Percentiles rank a stretch among this genome's conserved stretches.
These are phyloP conservation scores for Synaphobranchus kaupii DNA, from an alignment of 2,797 vertebrate genomes.

Conservation along the genomic window DNA sequence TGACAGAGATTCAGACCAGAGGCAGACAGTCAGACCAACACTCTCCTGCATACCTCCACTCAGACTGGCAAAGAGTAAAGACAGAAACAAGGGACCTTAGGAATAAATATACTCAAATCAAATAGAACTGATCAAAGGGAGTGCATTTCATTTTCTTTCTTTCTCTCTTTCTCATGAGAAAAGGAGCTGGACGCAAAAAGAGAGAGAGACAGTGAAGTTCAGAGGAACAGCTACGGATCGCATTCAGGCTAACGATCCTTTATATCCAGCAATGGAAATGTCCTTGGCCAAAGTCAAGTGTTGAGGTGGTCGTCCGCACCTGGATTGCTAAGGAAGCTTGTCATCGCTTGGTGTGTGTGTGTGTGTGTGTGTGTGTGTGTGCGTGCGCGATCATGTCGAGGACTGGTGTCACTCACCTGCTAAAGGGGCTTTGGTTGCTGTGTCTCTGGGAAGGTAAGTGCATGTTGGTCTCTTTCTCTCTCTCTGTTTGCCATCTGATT, in stretches of 20 bases:
- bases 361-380: not conserved
- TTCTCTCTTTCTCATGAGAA: not conserved
- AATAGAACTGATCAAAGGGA: conserved; percentile 22
- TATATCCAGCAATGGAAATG: conserved; percentile 7
- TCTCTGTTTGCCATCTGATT: not conserved
- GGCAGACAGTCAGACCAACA: conserved; percentile 1
- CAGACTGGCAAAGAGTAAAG: conserved; percentile 27
- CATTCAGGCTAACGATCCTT: too few species aligned
- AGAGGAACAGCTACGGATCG: not conserved
- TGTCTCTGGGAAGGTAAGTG: conserved; percentile 73
- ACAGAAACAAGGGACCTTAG: conserved; percentile 17
- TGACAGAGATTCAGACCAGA: conserved; percentile 14
- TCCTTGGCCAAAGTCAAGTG: conserved; percentile 37
- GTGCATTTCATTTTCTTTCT: conserved; percentile 23
- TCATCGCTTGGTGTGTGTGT: conserved; percentile 32
- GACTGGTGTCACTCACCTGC: conserved; percentile 65
- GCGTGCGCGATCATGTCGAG: conserved; percentile 63
- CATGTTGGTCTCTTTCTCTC: conserved; percentile 18
- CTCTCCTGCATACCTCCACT: conserved; percentile 42
- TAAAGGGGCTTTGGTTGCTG: conserved; percentile 65
- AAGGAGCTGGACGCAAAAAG: not conserved
- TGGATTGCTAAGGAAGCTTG: not conserved
- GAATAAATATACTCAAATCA: not conserved
- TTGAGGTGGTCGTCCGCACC: conserved; percentile 46
- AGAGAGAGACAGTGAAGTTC: not conserved